Base-by-base conservation (phyloP, 1,140 invertebrate species). In the Hycleus cichorii region DNA sequence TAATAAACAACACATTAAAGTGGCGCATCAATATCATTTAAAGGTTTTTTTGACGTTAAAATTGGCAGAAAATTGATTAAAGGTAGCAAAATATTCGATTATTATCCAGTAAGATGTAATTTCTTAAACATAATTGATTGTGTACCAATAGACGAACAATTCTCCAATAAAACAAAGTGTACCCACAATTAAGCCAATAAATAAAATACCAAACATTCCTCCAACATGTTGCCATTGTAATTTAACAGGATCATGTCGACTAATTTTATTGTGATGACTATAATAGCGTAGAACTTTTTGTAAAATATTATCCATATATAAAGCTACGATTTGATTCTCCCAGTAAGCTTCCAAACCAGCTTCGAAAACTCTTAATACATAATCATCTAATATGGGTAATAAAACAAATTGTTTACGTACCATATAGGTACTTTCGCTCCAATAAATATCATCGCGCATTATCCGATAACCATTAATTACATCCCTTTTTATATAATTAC, bases 391-490 rank as follows among this genome's bases (percentile, higher is more conserved):
- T 38, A 47, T 40, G 10, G 47, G 39, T 26, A 61, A 45, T 9
- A 75, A 76, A 1, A 74, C 71, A 10, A 78, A 79, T 67, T 73
- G 79, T 63, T 81, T 81, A 7, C 74, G 71, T 54, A 76, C 52
- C 77, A 79, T 78, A 12, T 76, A 64, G 24, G 80, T 72, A 64
- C 76, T 78, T 47, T 78, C 72, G 56, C 79, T 78, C 64, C 74
- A 80, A 58, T 80, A 80, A 55, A 80, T 75, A 60, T 80, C 75
- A 60, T 79, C 73, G 40, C 72, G 59, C 76, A 81, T 79, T 32
- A 78, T 60, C 32, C 75, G 74, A 44, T 76, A 72, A 53, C 75
- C 66, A 26, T 70, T 57, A 3, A 77, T 66, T 9, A 74, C 74
- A 47, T 79, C 73, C 51, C 76, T 72, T 1, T 74, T 76, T 51